Percentiles rank a stretch among this genome's conserved stretches.
Conservation (phyloP, 2,888 invertebrate genomes). For the Pollenia griseotomentosa region DNA sequence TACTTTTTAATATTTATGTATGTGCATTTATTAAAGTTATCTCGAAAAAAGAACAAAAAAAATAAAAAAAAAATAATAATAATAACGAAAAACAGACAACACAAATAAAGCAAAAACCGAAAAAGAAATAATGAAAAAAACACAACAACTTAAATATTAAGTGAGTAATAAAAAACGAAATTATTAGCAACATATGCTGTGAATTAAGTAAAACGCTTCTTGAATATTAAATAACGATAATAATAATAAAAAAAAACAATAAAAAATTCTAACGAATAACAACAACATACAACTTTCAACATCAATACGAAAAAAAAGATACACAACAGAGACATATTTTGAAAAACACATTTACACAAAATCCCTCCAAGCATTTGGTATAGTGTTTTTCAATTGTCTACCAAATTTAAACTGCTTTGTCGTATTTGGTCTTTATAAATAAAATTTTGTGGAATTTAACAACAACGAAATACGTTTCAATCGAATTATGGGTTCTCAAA, state of each 20-base stretch:
- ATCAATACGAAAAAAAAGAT: no score
- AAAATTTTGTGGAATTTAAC: no score
- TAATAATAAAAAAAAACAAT: neutral
- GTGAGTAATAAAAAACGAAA: neutral
- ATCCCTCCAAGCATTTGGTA: no score
- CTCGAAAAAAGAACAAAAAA: no score
- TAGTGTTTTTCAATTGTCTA: no score
- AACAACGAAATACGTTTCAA: no score
- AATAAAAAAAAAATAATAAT: no score
- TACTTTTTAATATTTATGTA: neutral
- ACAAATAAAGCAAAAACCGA: neutral
- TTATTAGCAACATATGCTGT: slow-evolving; percentile 36
- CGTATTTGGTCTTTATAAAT: no score
- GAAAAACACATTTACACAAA: no score
- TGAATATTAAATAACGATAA: slow-evolving; percentile 42
- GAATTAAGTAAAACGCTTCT: slow-evolving; percentile 44
- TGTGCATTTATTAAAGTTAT: neutral
- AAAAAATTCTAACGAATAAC: neutral
- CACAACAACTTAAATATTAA: neutral
- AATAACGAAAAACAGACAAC: neutral
- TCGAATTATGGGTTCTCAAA: no score
- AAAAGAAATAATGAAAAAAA: neutral
- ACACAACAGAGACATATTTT: no score
- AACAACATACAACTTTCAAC: neutral
- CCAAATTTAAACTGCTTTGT: no score